Base-by-base conservation (phyloP, 2,797 vertebrate species). In the Lacerta bilineata region DNA sequence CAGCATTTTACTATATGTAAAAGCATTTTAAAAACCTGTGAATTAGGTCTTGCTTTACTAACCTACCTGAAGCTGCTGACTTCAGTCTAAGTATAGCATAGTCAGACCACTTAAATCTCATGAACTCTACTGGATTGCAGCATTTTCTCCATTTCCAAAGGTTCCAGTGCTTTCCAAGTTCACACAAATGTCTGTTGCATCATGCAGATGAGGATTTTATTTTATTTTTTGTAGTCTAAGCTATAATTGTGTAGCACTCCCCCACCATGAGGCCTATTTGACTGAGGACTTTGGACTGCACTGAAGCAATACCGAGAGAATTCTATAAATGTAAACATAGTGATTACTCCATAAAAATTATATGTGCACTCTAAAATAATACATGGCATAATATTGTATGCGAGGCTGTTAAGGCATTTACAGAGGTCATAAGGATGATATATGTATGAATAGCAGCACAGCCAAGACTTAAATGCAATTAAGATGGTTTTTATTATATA, bases 401-500 rank as follows among this genome's bases (percentile, higher is more conserved):
- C 41, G 76, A 87, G 46, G 25, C 74, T 88, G 55, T 72, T 64
- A 83, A 89, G 64, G 43, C 61, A 88, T 91, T 91, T 91, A 85
- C 87, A 86, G 15, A 27, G 81, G 29, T 91, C 90, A 75, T 88
- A 81, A 20, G 82, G 66, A 72, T 92, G 39, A 87, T 74, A 77
- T 66, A 87, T 61, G 76, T 66, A 87, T 61, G 72, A 85, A 91
- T 84, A 46, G 83, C 79, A 92, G 33, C 25, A 87, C 0, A 3
- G 64, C 33, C 81, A 92, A 92, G n/a, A 88, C 9, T 89, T 85
- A 85, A 95, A 94, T 82, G 89, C 27, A 41, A 68, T 90, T 94
- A 93, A 4, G 1, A 25, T 46, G 89, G 9, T 83, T 93, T 76
- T 93, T 92, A 85, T 33, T 90, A 50, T 61, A 89, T 43, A 90